Base-by-base conservation (phyloP, 2,113 vertebrate species). In the Anarhynchus alexandrinus region DNA sequence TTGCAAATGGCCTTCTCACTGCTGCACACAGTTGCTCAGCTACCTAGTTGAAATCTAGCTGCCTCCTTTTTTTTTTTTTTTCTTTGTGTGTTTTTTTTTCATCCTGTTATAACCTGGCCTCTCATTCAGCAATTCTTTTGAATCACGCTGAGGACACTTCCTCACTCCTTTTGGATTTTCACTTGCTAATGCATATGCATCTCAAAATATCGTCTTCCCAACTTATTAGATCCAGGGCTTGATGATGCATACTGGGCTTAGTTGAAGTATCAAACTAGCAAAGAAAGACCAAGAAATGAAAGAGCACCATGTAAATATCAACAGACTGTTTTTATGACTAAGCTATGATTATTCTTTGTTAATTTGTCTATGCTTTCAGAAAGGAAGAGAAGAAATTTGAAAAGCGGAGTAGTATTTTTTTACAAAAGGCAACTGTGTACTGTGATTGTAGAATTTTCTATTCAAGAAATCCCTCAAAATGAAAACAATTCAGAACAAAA, bases 361-460 rank as follows among this genome's bases (percentile, higher is more conserved):
- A 89, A 94, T 94, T 95, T 94, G 86, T 82, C 59, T 94, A 3
- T 71, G 69, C 51, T 90, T 96, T 93, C 95, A 85, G 83, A 94
- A 93, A 91, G 22, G 66, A 81, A 82, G 55, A 38, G 69, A 95
- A 40, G 58, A 93, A 90, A 71, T 85, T 89, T 88, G 69, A 91
- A 95, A 86, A 94, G 86, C 61, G 59, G 40, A 74, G 36, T 74
- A 83, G 34, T 89, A 34, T 61, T 91, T 57, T 71, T 86, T 87
- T 85, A 52, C 25, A 71, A 38, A 12, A 76, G 61, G 52, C 26
- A 86, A 91, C 42, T 61, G 30, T 47, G n/a, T 86, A 42, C 62
- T 76, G 32, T n/a, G 34, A 91, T 57, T 72, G 65, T 86, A 71
- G 82, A 88, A 66, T 77, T 79, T 92, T 86, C 42, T 82, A 32